Evolutionary conservation across 1,140 invertebrate species (phyloP).

Genomic region (Heterodera carotae): DNA sequence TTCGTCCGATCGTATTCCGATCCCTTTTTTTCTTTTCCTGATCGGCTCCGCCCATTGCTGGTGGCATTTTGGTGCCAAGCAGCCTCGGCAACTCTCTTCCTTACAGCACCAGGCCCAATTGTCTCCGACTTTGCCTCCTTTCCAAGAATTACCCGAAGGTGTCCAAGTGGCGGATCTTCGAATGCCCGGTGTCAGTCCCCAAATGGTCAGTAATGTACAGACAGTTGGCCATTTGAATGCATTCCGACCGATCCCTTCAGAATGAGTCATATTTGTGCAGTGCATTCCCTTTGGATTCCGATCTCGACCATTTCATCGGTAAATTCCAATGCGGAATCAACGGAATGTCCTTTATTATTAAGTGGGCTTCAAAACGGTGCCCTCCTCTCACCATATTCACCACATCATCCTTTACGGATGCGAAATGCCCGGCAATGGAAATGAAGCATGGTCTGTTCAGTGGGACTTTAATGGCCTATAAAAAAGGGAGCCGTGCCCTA

Average conservation of each 20-base stretch:
- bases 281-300: slow-evolving; percentile 75
- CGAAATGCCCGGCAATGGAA: slow-evolving; percentile 75
- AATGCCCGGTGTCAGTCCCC: slow-evolving; percentile 41
- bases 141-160: slow-evolving; percentile 16
- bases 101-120: neutral
- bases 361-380: slow-evolving; percentile 91
- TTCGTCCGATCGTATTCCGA: neutral
- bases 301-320: slow-evolving; percentile 78
- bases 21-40: slow-evolving; percentile 6
- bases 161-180: slow-evolving; percentile 31
- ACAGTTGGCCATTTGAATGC: neutral
- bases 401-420: slow-evolving; percentile 96
- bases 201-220: slow-evolving; percentile 32
- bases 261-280: slow-evolving; percentile 83
- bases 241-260: slow-evolving; percentile 66
- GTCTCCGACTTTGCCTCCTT: neutral
- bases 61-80: slow-evolving; percentile 12
- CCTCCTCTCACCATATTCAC: slow-evolving; percentile 84
- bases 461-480: too few relatives aligned
- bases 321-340: slow-evolving; percentile 43
- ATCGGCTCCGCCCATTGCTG: neutral
- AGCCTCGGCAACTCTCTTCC: neutral
- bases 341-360: slow-evolving; percentile 59
- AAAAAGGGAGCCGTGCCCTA: too few relatives aligned
- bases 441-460: slow-evolving; percentile 78